Percentiles rank a stretch among this genome's conserved stretches.
Conservation (phyloP, 2,113 vertebrate genomes). For the Accipiter cooperii region DNA sequence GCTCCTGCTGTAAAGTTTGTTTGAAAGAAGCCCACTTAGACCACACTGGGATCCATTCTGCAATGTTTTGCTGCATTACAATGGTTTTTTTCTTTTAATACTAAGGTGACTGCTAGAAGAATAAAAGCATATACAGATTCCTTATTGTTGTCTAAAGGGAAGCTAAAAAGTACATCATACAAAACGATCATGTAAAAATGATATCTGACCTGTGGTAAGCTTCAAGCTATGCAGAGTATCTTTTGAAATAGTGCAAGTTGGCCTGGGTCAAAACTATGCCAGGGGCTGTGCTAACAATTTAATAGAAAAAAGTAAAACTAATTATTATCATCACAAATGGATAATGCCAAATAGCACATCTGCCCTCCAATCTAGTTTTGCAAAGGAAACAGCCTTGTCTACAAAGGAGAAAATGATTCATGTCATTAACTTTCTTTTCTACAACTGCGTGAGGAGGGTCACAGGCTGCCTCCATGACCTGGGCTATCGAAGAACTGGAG, state of each 20-base stretch:
- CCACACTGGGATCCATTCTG: background rate
- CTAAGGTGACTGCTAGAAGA: background rate
- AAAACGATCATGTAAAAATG: background rate
- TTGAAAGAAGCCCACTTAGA: background rate
- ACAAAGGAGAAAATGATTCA: background rate
- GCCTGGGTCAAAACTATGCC: background rate
- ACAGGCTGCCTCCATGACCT: background rate
- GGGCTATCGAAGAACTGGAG: conserved; percentile 22
- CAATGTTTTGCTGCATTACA: background rate
- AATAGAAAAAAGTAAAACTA: background rate
- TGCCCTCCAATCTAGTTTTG: background rate
- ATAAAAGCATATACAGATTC: background rate
- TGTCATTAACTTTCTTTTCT: background rate
- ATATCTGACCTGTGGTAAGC: background rate
- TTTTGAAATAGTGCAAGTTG: background rate
- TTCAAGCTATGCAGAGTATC: background rate
- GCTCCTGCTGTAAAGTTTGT: background rate
- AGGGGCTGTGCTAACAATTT: background rate
- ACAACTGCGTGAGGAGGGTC: background rate
- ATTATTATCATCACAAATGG: background rate
- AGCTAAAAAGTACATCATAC: background rate
- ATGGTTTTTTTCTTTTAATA: background rate
- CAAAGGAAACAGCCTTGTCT: background rate
- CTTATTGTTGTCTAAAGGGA: background rate
- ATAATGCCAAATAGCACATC: background rate